These are phyloP conservation scores for Actenoides hombroni DNA, from an alignment of 2,113 vertebrate genomes.

Conservation along the genomic window DNA sequence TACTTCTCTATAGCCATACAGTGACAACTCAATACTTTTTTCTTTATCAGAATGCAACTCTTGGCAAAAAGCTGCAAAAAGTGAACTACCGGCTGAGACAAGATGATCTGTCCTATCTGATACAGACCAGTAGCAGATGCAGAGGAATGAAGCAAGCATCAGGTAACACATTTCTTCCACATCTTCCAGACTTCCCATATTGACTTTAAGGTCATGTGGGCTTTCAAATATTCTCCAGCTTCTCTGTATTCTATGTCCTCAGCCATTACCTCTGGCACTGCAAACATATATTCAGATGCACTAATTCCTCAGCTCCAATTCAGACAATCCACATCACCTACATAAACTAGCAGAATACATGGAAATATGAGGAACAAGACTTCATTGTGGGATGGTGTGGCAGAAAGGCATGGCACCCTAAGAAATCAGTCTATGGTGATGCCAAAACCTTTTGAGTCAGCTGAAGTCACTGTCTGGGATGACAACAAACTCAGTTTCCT, in stretches of 20 bases:
- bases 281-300: neutral
- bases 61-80: neutral
- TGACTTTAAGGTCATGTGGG: neutral
- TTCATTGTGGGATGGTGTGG: fast-evolving
- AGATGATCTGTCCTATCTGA: neutral
- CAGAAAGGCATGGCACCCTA: neutral
- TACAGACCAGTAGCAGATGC: neutral
- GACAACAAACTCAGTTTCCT: neutral
- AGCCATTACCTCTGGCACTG: neutral
- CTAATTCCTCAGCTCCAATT: neutral
- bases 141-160: neutral
- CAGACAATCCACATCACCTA: neutral
- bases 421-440: neutral
- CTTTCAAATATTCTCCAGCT: neutral
- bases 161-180: neutral
- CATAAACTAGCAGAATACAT: neutral
- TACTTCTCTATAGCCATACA: neutral
- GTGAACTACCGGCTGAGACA: neutral
- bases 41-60: neutral
- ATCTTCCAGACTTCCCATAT: neutral
- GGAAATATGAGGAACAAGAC: neutral
- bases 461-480: neutral
- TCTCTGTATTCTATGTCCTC: neutral
- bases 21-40: neutral
- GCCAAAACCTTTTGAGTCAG: neutral